Conservation (phyloP, 2,113 vertebrate genomes). For the Rattus norvegicus region GRCr8 NC_086025.1:61573501-61574000, state of each 20-base stretch:
- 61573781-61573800: slow-evolving; percentile 46
- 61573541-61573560: slow-evolving; percentile 40
- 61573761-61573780: slow-evolving; percentile 6
- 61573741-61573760: slow-evolving; percentile 58
- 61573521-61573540: slow-evolving; percentile 20
- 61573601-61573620: slow-evolving; percentile 2
- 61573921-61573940: slow-evolving; percentile 39
- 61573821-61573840: slow-evolving; percentile 1
- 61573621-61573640: neutral
- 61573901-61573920: slow-evolving; percentile 54
- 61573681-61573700: neutral
- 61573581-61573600: neutral
- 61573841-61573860: slow-evolving; percentile 30
- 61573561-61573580: neutral
- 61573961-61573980: slow-evolving; percentile 31
- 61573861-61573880: slow-evolving; percentile 51
- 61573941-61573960: slow-evolving; percentile 36
- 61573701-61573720: slow-evolving; percentile 45
- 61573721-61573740: slow-evolving; percentile 38
- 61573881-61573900: slow-evolving; percentile 48
- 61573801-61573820: slow-evolving; percentile 21
- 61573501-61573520: neutral
- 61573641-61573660: slow-evolving; percentile 38
- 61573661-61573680: neutral
- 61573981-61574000: slow-evolving; percentile 16